Percentiles rank a stretch among this genome's conserved stretches.
Evolutionary conservation across 2,113 vertebrate genomes (phyloP).

Genomic region (Gadus chalcogrammus): DNA sequence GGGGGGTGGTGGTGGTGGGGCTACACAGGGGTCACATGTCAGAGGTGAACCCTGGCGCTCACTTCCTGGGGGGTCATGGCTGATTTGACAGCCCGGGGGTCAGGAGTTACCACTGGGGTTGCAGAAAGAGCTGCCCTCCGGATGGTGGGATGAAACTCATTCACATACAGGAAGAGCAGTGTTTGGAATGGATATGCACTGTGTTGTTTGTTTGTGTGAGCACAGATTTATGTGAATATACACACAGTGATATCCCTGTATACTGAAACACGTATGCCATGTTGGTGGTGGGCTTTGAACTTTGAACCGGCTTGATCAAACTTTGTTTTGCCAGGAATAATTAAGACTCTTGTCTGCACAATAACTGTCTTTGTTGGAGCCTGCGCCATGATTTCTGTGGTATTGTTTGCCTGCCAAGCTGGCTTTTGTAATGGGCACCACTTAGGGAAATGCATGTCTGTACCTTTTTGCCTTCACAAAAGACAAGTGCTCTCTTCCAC

Average conservation of each 20-base stretch:
- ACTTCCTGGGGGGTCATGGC: slow-evolving; percentile 43
- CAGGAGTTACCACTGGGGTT: slow-evolving; percentile 43
- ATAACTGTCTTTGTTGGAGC: slow-evolving; percentile 12
- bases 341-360: slow-evolving; percentile 7
- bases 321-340: slow-evolving; percentile 12
- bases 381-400: slow-evolving; percentile 4
- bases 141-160: slow-evolving; percentile 13
- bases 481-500: slow-evolving; percentile 12
- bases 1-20: neutral
- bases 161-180: neutral
- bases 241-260: neutral
- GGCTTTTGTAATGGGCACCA: slow-evolving; percentile 20
- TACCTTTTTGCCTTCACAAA: slow-evolving; percentile 19
- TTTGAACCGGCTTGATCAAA: neutral
- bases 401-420: slow-evolving; percentile 26
- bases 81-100: slow-evolving; percentile 38
- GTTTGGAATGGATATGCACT: slow-evolving; percentile 14
- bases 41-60: slow-evolving; percentile 47
- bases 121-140: slow-evolving; percentile 21
- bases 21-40: slow-evolving; percentile 46
- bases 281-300: slow-evolving; percentile 19
- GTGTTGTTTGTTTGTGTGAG: neutral
- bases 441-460: slow-evolving; percentile 15
- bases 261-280: neutral
- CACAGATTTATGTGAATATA: neutral